Percentiles rank a stretch among this genome's conserved stretches.
Evolutionary conservation across 2,797 vertebrate genomes (phyloP).

Genomic region (Danio tinwini): DNA sequence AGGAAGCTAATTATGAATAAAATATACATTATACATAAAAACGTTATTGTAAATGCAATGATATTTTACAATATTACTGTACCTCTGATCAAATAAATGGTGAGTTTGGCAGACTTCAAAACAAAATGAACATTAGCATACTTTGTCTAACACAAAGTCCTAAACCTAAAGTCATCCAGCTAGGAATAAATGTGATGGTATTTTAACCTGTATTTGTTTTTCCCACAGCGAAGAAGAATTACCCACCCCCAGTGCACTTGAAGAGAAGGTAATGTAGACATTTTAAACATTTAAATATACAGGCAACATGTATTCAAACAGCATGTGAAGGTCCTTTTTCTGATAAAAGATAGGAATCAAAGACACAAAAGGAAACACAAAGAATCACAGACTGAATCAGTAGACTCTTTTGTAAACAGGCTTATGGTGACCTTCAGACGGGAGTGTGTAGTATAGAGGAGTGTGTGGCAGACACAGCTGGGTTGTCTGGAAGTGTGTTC

Average conservation of each 20-base stretch:
- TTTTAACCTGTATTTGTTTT: conserved; percentile 36
- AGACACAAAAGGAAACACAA: background rate
- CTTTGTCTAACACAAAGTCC: background rate
- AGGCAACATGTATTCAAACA: background rate
- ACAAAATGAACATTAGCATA: background rate
- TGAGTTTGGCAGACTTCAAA: too few relatives aligned
- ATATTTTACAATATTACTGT: too few relatives aligned
- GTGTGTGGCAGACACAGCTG: conserved; percentile 48
- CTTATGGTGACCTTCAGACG: conserved; percentile 26
- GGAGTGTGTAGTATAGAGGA: background rate
- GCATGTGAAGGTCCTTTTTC: background rate
- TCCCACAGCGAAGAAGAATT: conserved; percentile 85
- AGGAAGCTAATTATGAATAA: too few relatives aligned
- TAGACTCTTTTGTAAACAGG: background rate
- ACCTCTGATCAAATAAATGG: too few relatives aligned
- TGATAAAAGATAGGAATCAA: background rate
- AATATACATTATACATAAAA: too few relatives aligned
- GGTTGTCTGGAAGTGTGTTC: conserved; percentile 37
- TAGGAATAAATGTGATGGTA: background rate
- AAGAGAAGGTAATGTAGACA: conserved; percentile 83
- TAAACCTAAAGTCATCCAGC: background rate
- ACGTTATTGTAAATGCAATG: too few relatives aligned
- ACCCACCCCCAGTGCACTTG: conserved; percentile 80
- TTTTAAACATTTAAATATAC: background rate
- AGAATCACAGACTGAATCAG: background rate